Evolutionary conservation across 2,797 vertebrate genomes (phyloP), one percentile per base, ranked within the genome.

Genomic region (Alauda arvensis): DNA sequence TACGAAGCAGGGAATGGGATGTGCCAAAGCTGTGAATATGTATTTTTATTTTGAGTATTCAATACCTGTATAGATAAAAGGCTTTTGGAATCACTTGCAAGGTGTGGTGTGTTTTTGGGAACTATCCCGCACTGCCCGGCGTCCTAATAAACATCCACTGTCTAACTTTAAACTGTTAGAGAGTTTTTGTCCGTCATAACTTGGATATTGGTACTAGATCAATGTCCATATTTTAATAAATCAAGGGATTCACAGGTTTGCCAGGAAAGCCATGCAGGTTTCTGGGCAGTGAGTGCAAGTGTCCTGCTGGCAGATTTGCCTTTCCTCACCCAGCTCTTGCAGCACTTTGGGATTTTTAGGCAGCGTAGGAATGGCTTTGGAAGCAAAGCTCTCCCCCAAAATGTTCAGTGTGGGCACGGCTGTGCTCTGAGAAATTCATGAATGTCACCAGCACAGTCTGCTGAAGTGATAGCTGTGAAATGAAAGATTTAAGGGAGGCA

Each of bases 401-500:
- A 53, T 42, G 61, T 56, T 46, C 33, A 70, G 23, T 17, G 12
- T 0, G 0, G 68, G 53, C 70, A 63, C 0, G 2, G 55, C 14
- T 79, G 75, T 1, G 3, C 85, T 79, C 75, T 67, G 76, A 85
- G 88, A 56, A 89, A 92, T 89, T 75, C 26, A 43, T 85, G 81
- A 75, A 77, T 84, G 92, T 91, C 89, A 83, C 78, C 91, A 91
- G 3, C 56, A 34, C 49, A 82, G 62, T 8, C 87, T 93, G 91
- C 66, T 85, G 53, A 89, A 91, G 83, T 84, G 92, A 91, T 71
- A 65, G 92, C 81, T 83, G 75, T 89, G 88, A 92, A 91, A 80
- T 45, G 81, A 15, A 77, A 56, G 91, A 95, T 93, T 94, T 94
- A 94, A 80, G 85, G 72, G 66, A 83, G 77, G 88, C 77, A 90